Evolutionary conservation across 2,888 invertebrate species (phyloP), one percentile per base, ranked within the genome.

Genomic region (Chrysina gloriosa): DNA sequence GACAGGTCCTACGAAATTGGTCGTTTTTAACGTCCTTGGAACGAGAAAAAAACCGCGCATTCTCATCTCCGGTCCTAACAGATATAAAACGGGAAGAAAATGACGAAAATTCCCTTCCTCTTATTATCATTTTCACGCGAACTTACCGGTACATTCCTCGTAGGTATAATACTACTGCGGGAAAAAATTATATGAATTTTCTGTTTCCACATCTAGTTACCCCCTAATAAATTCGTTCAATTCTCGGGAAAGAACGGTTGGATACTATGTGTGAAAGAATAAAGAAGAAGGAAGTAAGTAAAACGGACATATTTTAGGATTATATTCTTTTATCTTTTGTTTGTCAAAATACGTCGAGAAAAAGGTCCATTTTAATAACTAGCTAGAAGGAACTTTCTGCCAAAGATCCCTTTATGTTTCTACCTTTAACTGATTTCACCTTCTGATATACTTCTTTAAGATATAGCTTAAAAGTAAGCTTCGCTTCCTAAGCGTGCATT

Each of bases 161-260:
- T 34, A 47, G 47, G 47, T 47, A 21, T 47, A 14, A 47, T 47
- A 47, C n/a, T 47, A 21, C 19, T 23, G 16, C 31, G 54, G 16
- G 34, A 27, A 56, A 56, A 39, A 56, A 56, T 39, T 39, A 56
- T 23, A 56, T 36, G 31, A 56, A 56, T 56, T 36, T 36, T 11
- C 56, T 39, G 39, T 56, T 56, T 56, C 36, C 36, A 36, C 36
- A n/a, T 23, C 36, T 11, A 39, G 56, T 23, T 56, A 39, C 23
- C 36, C 34, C 54, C 34, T 54, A 34, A 54, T 54, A 54, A 54
- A 54, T 54, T 54, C 54, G 54, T 54, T 54, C 54, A 54, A 54
- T 54, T 54, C 23, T 16, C 54, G 14, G 54, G n/a, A 54, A 34
- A 21, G 54, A 54, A 54, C 31, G 47, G 31, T 31, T 21, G 47